Percentiles rank a stretch among this genome's conserved stretches.
Evolutionary conservation across 1,140 invertebrate species (phyloP).

Genomic region (Drosophila cardini): DNA sequence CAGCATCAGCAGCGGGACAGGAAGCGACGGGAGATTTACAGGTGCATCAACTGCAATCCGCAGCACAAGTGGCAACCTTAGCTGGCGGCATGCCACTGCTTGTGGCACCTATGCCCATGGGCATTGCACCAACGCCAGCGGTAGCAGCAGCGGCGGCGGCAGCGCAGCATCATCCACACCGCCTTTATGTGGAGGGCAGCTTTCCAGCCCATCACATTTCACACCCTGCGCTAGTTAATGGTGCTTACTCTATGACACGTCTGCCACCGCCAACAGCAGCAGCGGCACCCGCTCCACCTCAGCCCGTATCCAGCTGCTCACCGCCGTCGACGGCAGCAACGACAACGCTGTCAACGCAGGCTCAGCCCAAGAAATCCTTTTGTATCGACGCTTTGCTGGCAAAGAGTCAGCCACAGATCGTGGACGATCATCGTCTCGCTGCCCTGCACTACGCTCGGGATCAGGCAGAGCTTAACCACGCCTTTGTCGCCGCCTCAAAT

Average conservation of each 20-base stretch:
- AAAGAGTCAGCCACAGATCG: constrained; percentile 70
- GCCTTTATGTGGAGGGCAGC: constrained; percentile 67
- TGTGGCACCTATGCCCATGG: constrained; percentile 69
- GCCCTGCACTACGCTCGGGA: constrained; percentile 76
- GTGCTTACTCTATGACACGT: constrained; percentile 67
- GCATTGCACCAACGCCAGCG: constrained; percentile 23
- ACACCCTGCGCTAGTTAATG: constrained; percentile 55
- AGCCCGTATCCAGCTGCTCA: constrained; percentile 43
- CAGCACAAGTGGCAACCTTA: constrained; percentile 23
- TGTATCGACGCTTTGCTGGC: constrained; percentile 89
- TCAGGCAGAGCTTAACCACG: constrained; percentile 70
- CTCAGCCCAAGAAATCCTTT: constrained; percentile 87
- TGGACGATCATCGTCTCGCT: constrained; percentile 73
- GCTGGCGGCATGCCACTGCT: constrained; percentile 64
- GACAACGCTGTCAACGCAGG: constrained; percentile 41
- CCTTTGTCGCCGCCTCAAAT: constrained; percentile 73
- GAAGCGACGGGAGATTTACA: constrained; percentile 21
- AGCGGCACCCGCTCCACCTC: constrained; percentile 30
- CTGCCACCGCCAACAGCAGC: constrained; percentile 51
- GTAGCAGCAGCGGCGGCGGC: constrained; percentile 44
- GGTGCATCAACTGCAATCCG: constrained; percentile 8
- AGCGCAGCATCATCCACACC: constrained; percentile 38
- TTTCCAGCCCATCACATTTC: constrained; percentile 62
- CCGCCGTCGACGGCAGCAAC: constrained; percentile 40
- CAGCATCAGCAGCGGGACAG: constrained; percentile 3